phyloP scores from a whole-genome alignment of 1,140 invertebrate genomes.

The Pogonomyrmex californicus region DNA sequence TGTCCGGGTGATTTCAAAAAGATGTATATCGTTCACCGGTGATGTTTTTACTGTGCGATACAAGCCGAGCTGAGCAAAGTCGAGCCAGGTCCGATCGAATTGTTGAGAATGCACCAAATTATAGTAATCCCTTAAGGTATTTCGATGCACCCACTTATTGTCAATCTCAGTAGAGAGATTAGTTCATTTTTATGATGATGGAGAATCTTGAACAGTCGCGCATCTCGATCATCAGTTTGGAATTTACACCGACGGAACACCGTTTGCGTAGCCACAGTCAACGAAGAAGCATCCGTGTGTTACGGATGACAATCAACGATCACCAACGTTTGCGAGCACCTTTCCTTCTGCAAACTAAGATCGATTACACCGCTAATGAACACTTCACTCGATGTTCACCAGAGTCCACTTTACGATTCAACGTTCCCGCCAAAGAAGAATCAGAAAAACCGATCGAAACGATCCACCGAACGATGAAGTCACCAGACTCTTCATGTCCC shows the following conservation, averaged over 20 bases:
- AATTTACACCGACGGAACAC: not conserved
- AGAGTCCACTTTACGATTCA: conserved; percentile 8
- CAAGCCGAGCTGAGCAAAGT: not conserved
- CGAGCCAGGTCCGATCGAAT: conserved; percentile 14
- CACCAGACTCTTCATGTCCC: conserved; percentile 27
- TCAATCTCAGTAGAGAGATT: not conserved
- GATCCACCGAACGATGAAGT: conserved; percentile 30
- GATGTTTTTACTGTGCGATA: conserved; percentile 31
- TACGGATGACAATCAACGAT: conserved; percentile 5
- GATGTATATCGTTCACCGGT: conserved; percentile 14
- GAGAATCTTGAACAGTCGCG: conserved; percentile 7
- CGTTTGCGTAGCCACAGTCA: conserved; percentile 16
- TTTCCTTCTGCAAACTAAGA: conserved; percentile 25
- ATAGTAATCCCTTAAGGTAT: not conserved
- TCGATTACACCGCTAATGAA: conserved; percentile 40
- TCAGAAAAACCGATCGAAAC: conserved; percentile 10
- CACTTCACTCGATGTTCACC: conserved; percentile 48
- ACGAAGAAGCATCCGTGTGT: not conserved
- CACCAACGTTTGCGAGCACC: conserved; percentile 15
- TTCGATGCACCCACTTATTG: not conserved
- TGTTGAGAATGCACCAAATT: not conserved
- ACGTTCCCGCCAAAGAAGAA: conserved; percentile 35
- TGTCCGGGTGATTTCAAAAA: not conserved
- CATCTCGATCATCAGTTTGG: conserved; percentile 39
- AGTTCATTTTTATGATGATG: conserved; percentile 6